Evolutionary conservation across 2,797 vertebrate genomes (phyloP).

Genomic region (Falco columbarius): DNA sequence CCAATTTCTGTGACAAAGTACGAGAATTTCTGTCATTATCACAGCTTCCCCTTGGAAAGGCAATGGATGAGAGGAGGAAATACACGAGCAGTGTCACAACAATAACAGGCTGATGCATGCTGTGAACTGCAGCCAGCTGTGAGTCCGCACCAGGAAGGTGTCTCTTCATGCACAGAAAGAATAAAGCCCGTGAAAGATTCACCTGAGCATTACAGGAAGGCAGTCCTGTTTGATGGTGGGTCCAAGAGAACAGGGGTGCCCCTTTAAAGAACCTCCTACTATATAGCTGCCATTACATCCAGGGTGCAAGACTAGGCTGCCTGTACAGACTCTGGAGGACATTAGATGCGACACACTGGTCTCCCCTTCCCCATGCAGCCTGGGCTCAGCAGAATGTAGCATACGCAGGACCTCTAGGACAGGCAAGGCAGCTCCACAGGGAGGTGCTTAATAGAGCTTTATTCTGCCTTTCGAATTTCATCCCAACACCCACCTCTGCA

Average conservation of each 20-base stretch:
- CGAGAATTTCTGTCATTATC: slow-evolving; percentile 33
- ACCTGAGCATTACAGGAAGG: not conserved
- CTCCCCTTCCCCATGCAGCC: not conserved
- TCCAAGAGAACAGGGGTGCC: not conserved
- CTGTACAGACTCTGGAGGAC: not conserved
- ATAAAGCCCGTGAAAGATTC: not conserved
- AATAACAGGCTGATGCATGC: not conserved
- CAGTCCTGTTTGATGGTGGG: not conserved
- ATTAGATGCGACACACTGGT: not conserved
- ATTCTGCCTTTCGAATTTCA: not conserved
- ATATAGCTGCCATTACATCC: rapidly evolving
- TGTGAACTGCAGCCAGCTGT: rapidly evolving
- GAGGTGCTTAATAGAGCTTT: not conserved
- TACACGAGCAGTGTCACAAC: slow-evolving; percentile 5
- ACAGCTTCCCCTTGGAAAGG: slow-evolving; percentile 38
- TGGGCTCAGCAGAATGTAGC: not conserved
- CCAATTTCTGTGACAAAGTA: slow-evolving; percentile 39
- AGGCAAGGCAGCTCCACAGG: not conserved
- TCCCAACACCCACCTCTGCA: not conserved
- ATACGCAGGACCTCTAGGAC: not conserved
- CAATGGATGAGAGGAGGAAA: slow-evolving; percentile 39
- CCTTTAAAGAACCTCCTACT: not conserved
- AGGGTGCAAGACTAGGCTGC: rapidly evolving
- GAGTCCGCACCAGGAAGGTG: not conserved
- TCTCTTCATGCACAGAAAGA: rapidly evolving